Evolutionary conservation across 2,888 invertebrate genomes (phyloP).

Genomic region (Eupeodes luniger): DNA sequence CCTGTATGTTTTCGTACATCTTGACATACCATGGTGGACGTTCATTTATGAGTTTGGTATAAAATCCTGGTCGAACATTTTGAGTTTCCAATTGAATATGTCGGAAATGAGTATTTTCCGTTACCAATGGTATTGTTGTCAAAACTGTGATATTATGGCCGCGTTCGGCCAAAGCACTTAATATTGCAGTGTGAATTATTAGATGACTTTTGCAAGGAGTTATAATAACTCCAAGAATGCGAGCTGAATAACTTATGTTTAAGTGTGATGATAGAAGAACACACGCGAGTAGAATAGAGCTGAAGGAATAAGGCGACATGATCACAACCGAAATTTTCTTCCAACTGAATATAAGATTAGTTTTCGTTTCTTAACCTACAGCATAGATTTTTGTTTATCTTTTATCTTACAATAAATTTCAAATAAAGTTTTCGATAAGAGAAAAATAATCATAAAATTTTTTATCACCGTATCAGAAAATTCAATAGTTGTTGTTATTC

Average conservation of each 20-base stretch:
- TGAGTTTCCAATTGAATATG: neutral
- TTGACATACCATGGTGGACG: neutral
- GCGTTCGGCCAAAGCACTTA: conserved; percentile 78
- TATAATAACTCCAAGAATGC: conserved; percentile 80
- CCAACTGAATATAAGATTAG: too few relatives aligned
- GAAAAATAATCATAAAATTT: too few relatives aligned
- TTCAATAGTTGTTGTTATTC: too few relatives aligned
- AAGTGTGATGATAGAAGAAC: neutral
- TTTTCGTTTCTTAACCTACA: too few relatives aligned
- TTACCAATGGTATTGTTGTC: conserved; percentile 73
- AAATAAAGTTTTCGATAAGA: too few relatives aligned
- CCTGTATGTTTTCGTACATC: neutral
- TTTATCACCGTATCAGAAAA: too few relatives aligned
- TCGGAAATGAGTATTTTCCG: neutral
- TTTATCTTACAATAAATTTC: too few relatives aligned
- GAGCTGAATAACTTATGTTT: conserved; percentile 67
- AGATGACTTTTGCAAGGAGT: conserved; percentile 80
- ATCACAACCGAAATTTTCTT: too few relatives aligned
- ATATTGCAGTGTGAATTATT: conserved; percentile 79
- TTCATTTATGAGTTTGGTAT: neutral
- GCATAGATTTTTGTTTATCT: too few relatives aligned
- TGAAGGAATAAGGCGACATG: neutral
- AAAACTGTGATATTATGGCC: conserved; percentile 82
- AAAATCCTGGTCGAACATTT: neutral
- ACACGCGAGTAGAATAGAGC: neutral